Evolutionary conservation across 2,113 vertebrate genomes (phyloP), one percentile per base, ranked within the genome.

Genomic region (Chlamydotis undulata): DNA sequence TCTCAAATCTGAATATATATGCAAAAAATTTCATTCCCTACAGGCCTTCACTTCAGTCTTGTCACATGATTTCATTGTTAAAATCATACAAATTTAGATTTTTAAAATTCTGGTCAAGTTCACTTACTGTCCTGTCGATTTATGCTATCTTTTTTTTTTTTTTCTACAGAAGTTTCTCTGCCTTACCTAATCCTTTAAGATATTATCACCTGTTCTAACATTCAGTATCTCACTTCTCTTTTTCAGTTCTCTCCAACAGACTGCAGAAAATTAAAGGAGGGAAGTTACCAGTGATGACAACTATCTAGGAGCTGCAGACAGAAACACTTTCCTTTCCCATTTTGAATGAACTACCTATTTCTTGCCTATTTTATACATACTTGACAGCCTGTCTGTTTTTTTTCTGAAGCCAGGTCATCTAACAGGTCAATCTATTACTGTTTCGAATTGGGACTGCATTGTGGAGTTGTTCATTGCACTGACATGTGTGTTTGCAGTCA

Each of bases 381-480:
- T 43, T 88, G 88, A 79, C 60, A 94, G 41, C 11, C 75, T 15
- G 23, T 29, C n/a, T 79, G 17, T 23, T 77, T 91, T 65, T 37
- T 61, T 65, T 89, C 5, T 1, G 28, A 83, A 91, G 63, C 31
- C 41, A 63, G 83, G 82, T 91, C 87, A 95, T 61, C 75, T 39
- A 82, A 65, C 10, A 35, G 80, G 71, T 94, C 83, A 85, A 41
- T 68, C 83, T 89, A 77, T 95, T 93, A 87, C 67, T 79, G 56
- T 29, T 41, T 28, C 43, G 55, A 86, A 91, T 67, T 67, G n/a
- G 64, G 41, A 56, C 45, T 75, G 28, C 50, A 65, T 71, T 69
- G 65, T 81, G 31, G 19, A 87, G 86, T 78, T 77, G 9, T 83
- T 95, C 50, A 3, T 57, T 77, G 57, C 21, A 49, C 41, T 52